A percentile compares a stretch with the other conserved stretches of the same genome.
These are phyloP conservation scores for Crossocerus cetratus DNA, from an alignment of 2,888 invertebrate species.

Conservation along the genomic window DNA sequence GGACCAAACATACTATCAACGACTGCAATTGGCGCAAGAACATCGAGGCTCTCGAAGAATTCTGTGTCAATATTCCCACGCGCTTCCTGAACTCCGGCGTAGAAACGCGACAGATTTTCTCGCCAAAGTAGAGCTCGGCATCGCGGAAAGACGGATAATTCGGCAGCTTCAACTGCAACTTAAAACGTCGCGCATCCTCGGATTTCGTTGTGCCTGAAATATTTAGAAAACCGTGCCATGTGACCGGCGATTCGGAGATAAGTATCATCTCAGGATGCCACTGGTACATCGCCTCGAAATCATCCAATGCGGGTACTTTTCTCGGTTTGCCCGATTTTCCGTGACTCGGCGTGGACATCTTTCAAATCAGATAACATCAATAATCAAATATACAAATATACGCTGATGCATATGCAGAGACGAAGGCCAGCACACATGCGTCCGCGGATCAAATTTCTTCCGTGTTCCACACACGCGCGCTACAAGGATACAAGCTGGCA, in stretches of 20 bases:
- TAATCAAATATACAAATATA: no score
- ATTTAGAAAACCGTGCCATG: constrained; percentile 68
- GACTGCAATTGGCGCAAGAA: constrained; percentile 67
- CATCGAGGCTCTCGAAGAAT: constrained; percentile 56
- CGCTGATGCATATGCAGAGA: no score
- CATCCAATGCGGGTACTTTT: constrained; percentile 17
- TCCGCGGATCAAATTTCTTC: not conserved
- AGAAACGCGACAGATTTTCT: constrained; percentile 56
- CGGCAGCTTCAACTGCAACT: constrained; percentile 65
- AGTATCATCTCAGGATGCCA: constrained; percentile 68
- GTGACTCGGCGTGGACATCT: no score
- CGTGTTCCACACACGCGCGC: not conserved
- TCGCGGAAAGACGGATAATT: constrained; percentile 66
- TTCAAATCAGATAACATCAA: no score
- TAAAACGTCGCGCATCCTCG: constrained; percentile 55
- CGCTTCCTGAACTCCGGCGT: constrained; percentile 52
- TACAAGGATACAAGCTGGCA: no score
- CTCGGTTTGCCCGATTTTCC: not conserved
- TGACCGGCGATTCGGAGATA: constrained; percentile 60
- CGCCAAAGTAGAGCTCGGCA: constrained; percentile 63
- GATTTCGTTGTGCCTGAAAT: constrained; percentile 34
- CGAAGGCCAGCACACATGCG: no score
- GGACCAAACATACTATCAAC: constrained; percentile 52
- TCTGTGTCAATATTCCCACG: constrained; percentile 51
- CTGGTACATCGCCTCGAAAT: constrained; percentile 52